Percentiles rank a stretch among this genome's conserved stretches.
Conservation (phyloP, 2,888 invertebrate species). For the Protodeltote pygarga region DNA sequence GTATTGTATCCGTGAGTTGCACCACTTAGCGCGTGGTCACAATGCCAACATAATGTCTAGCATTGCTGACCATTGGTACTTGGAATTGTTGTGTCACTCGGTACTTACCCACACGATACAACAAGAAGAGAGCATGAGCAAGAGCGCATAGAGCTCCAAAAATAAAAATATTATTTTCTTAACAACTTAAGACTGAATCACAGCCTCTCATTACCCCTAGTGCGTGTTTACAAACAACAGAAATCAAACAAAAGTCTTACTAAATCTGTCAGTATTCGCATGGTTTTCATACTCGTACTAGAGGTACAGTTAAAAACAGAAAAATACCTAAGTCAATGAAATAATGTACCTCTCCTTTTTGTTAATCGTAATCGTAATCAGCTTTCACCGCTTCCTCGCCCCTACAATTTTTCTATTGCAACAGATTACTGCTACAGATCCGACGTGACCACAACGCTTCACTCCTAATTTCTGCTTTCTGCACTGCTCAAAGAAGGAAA, state of each 20-base stretch:
- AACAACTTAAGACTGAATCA: too few relatives aligned
- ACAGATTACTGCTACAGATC: constrained; percentile 32
- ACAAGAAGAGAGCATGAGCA: constrained; percentile 18
- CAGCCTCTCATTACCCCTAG: too few relatives aligned
- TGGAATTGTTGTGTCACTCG: constrained; percentile 35
- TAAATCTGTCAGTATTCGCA: too few relatives aligned
- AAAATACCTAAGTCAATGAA: too few relatives aligned
- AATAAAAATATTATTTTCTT: too few relatives aligned
- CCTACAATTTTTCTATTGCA: constrained; percentile 17
- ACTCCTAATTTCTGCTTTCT: constrained; percentile 1
- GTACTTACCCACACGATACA: constrained; percentile 24
- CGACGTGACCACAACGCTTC: constrained; percentile 11
- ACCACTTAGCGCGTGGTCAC: constrained; percentile 48
- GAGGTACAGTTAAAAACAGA: too few relatives aligned
- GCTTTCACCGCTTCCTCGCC: constrained; percentile 31
- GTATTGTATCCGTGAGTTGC: constrained; percentile 43
- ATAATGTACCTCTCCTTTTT: too few relatives aligned
- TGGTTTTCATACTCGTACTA: too few relatives aligned
- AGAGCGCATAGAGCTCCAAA: too few relatives aligned
- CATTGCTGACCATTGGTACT: constrained; percentile 19
- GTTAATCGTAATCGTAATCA: constrained; percentile 9
- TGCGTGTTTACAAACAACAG: too few relatives aligned
- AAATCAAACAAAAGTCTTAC: too few relatives aligned
- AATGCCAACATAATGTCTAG: constrained; percentile 40
- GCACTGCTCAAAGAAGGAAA: too few relatives aligned